Base-by-base conservation (phyloP, 1,140 invertebrate species). In the Zaprionus ghesquierei region DNA sequence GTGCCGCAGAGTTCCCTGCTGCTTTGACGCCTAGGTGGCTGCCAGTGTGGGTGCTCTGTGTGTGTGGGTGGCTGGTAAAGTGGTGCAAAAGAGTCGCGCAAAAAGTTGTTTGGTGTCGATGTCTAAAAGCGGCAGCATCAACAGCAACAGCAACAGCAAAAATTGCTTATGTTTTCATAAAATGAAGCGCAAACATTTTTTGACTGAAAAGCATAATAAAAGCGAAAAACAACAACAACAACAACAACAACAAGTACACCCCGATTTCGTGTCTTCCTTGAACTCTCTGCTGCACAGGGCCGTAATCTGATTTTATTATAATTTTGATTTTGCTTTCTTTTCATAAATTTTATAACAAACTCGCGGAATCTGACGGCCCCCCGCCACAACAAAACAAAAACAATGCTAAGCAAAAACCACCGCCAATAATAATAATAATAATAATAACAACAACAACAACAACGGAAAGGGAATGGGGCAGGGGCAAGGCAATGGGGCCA, bases 321-420 rank as follows among this genome's bases (percentile, higher is more conserved):
- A 87, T 87, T 87, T 87, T 87, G 84, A 87, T 87, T 87, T 87
- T 77, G 84, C 84, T 89, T 89, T 89, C 84, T 87, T 87, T 87
- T 87, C 84, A 87, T 87, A 87, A 87, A 87, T 87, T 89, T 89
- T 89, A 87, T 87, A 86, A 86, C 84, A 89, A 87, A 82, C 79
- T 69, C 79, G 31, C 50, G 12, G 62, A 31, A 65, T 20, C 31
- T 6, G 35, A 41, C 35, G n/a, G 27, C 27, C 6, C 27, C 27
- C 63, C n/a, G n/a, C n/a, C n/a, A n/a, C n/a, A n/a, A n/a, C n/a
- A n/a, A n/a, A n/a, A 60, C 61, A 65, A 54, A 76, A 66, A 61
- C 31, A 62, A 62, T 53, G 50, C 54, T 65, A 69, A 64, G 49
- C 55, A 76, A 61, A 55, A 38, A 61, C 41, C 72, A 60, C 58